Evolutionary conservation across 2,113 vertebrate species (phyloP).

Genomic region (Serinus canaria): DNA sequence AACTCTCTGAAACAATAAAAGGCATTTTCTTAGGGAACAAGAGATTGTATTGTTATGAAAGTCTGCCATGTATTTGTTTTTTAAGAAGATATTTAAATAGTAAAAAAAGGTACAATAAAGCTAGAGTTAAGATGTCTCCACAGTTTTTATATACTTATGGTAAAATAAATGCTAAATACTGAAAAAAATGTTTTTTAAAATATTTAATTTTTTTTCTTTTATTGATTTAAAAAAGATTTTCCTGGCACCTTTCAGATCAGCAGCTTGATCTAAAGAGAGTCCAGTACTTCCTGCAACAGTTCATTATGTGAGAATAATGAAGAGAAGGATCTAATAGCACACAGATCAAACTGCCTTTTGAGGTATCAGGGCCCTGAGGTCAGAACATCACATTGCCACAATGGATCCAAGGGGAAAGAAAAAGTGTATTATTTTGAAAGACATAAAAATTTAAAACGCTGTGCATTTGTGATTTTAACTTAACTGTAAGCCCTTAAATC

Average conservation of each 20-base stretch:
- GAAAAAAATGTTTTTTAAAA: fast-evolving
- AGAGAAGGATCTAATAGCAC: not conserved
- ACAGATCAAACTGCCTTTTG: not conserved
- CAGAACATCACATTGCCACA: not conserved
- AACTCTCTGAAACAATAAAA: not conserved
- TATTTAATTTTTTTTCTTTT: not conserved
- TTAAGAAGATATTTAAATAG: not conserved
- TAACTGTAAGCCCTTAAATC: not conserved
- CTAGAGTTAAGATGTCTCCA: not conserved
- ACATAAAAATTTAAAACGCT: not conserved
- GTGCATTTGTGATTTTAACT: not conserved
- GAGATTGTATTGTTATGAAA: not conserved
- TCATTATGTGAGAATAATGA: not conserved
- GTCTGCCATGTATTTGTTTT: not conserved
- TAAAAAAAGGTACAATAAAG: not conserved
- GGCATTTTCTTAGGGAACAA: not conserved
- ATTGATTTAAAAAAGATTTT: not conserved
- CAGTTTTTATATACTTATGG: not conserved
- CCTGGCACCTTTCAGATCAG: not conserved
- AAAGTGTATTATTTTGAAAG: not conserved
- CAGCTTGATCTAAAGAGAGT: not conserved
- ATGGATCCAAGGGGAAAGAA: not conserved
- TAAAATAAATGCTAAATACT: not conserved
- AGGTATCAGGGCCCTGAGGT: not conserved
- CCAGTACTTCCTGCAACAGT: not conserved